Base-by-base conservation (phyloP, 2,113 vertebrate genomes). In the Paraplagusia blochii region DNA sequence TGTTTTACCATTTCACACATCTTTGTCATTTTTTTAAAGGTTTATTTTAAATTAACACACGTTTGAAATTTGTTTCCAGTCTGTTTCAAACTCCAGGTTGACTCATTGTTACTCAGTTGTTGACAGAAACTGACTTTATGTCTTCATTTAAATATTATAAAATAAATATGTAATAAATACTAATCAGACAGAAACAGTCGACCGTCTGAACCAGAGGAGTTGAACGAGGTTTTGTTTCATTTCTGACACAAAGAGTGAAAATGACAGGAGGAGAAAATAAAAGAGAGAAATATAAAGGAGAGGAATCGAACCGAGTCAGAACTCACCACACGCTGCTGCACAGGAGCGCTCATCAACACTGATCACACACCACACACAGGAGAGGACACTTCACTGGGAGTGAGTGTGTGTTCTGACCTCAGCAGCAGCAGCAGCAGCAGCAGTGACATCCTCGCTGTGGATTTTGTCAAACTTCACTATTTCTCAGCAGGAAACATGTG, bases 311-410 rank as follows among this genome's bases (percentile, higher is more conserved):
- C 64, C 77, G 63, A 52, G 49, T 66, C 13, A 56, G 57, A 66
- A 85, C 88, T 89, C 81, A 90, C 88, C 88, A 73, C 58, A 75
- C 75, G 79, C 77, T 76, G 76, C 58, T 63, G 69, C 60, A 58
- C 77, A 58, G 22, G 50, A 57, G 63, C 61, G 74, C 78, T 80
- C 80, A 83, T 83, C 79, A 73, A 77, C 76, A 56, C 61, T 68
- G 78, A 79, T 66, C 74, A 55, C 52, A 48, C 72, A 70, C 52
- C 44, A 56, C 61, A 60, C 57, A 55, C 58, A 78, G 40, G 55
- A 39, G 62, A 77, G 19, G 64, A 72, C 44, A 9, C 34, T 22
- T 35, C 54, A 19, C 19, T 36, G 58, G 18, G 73, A 65, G 10
- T 22, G 22, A 34, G 54, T 18, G 70, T 69, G 47, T 56, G 48